Base-by-base conservation (phyloP, 2,113 vertebrate species). In the Thamnophis sirtalis region DNA sequence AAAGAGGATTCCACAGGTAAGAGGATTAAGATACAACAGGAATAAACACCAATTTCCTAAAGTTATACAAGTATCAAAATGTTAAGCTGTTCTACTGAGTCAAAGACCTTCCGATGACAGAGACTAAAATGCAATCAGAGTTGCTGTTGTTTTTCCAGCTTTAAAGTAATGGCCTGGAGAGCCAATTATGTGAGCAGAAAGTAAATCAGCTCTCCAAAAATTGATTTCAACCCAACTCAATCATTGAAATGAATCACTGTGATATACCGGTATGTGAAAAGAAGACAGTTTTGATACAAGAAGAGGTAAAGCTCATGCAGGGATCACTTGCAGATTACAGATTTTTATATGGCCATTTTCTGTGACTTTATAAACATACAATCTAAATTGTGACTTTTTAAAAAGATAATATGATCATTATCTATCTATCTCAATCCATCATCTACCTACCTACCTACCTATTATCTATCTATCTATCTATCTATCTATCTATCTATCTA, bases 21-120 rank as follows among this genome's bases (percentile, higher is more conserved):
- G 5, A 94, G 7, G 91, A 94, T 94, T 94, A 92, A 19, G 58
- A n/a, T 88, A 95, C 94, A 95, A 93, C 51, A 93, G 91, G 90
- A 94, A 91, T 93, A 92, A 89, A 84, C 91, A 38, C 86, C 88
- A 93, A 38, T 93, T 93, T 95, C 93, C 63, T 94, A 38, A 13
- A 89, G 13, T 63, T 92, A 84, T 15, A 91, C 43, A 89, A 38
- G 43, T 90, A 94, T 93, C 91, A 91, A 92, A 89, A 6, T 9
- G 93, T 94, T 95, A 89, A 96, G 92, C 55, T 0, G 28, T 94
- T 92, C 89, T 92, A 84, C 89, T 24, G 92, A 93, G 80, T 95
- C 93, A 73, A 92, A 95, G 95, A 93, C 48, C 24, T 93, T 55
- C 73, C 87, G 33, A 85, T 21, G 92, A 24, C 0, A 2, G 22